Evolutionary conservation across 2,113 vertebrate species (phyloP).

Genomic region (Bos javanicus): DNA sequence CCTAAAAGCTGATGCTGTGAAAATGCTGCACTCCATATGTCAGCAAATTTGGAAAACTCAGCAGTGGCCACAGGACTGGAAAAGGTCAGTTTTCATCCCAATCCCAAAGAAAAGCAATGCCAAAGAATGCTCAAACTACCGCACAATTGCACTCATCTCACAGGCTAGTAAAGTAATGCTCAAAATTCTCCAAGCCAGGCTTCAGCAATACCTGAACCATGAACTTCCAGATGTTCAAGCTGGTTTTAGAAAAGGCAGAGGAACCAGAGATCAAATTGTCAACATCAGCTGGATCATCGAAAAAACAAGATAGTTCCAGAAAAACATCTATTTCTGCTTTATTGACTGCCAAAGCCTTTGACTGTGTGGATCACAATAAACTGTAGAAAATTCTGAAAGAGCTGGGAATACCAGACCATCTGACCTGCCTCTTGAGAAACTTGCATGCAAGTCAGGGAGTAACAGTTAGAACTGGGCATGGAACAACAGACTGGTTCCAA

Average conservation of each 20-base stretch:
- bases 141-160: background rate
- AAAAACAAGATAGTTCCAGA: background rate
- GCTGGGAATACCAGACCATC: background rate
- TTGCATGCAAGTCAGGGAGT: background rate
- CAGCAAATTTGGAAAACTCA: background rate
- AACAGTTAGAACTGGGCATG: background rate
- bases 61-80: background rate
- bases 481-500: background rate
- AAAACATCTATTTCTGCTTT: background rate
- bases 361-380: background rate
- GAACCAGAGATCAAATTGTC: background rate
- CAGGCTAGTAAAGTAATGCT: background rate
- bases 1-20: background rate
- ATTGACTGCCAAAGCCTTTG: background rate
- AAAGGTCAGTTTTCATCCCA: background rate
- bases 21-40: background rate
- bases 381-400: no score
- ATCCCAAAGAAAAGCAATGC: background rate
- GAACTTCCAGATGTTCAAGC: background rate
- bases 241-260: background rate
- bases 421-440: background rate
- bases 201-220: background rate
- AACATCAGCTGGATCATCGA: rapidly evolving
- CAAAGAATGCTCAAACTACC: background rate
- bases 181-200: background rate